These are phyloP conservation scores for Procambarus clarkii DNA, from an alignment of 1,140 invertebrate species.

Conservation along the genomic window DNA sequence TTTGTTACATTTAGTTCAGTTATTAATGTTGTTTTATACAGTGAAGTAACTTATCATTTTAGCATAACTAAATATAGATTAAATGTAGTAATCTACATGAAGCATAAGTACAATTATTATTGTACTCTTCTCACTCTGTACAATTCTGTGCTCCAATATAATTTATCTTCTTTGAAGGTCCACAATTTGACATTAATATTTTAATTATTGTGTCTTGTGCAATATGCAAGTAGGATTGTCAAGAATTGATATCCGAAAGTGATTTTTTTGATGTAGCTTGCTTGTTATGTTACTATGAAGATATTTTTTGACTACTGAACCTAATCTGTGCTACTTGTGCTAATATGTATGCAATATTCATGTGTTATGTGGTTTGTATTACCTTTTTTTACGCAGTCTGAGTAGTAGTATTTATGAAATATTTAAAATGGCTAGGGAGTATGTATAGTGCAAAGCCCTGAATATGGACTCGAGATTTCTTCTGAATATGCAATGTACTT, in stretches of 20 bases:
- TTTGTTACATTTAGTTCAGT: neutral
- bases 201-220: constrained; percentile 44
- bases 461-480: constrained; percentile 34
- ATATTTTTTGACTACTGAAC: constrained; percentile 35
- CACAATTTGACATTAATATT: constrained; percentile 21
- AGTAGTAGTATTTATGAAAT: constrained; percentile 55
- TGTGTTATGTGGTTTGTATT: constrained; percentile 61
- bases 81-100: neutral
- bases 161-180: constrained; percentile 15
- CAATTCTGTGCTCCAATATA: constrained; percentile 14
- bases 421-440: constrained; percentile 48
- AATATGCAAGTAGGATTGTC: constrained; percentile 58
- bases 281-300: constrained; percentile 34
- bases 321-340: constrained; percentile 47
- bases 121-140: constrained; percentile 18
- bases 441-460: constrained; percentile 35
- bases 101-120: constrained; percentile 27
- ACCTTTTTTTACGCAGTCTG: constrained; percentile 47
- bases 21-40: neutral
- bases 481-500: constrained; percentile 52
- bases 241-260: constrained; percentile 57
- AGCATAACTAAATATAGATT: neutral
- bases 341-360: constrained; percentile 54
- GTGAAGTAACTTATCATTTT: neutral
- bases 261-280: constrained; percentile 38